phyloP scores from a whole-genome alignment of 2,888 invertebrate species.

The Himalopsyche anomala region DNA sequence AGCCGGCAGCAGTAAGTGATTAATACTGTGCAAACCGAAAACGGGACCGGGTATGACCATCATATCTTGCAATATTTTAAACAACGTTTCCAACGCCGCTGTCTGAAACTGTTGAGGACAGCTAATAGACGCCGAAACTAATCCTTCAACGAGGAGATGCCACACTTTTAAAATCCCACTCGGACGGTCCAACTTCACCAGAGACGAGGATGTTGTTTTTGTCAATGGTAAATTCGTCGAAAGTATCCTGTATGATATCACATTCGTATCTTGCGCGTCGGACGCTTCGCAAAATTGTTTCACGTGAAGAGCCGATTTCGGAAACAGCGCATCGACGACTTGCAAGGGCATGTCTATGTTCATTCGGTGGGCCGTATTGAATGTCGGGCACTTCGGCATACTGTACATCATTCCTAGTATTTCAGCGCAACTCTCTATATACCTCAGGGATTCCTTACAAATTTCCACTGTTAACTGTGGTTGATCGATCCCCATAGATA shows the following conservation, averaged over 20 bases:
- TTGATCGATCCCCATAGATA: slow-evolving; percentile 68
- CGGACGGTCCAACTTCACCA: slow-evolving; percentile 84
- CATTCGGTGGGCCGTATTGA: slow-evolving; percentile 91
- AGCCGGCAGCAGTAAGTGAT: slow-evolving; percentile 93
- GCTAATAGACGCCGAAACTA: slow-evolving; percentile 87
- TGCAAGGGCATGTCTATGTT: slow-evolving; percentile 87
- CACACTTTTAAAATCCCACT: slow-evolving; percentile 93
- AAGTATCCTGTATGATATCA: slow-evolving; percentile 81
- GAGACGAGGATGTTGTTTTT: slow-evolving; percentile 76
- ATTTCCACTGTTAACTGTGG: slow-evolving; percentile 73
- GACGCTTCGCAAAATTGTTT: slow-evolving; percentile 83
- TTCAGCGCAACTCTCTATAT: slow-evolving; percentile 90
- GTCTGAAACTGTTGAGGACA: slow-evolving; percentile 94
- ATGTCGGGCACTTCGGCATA: slow-evolving; percentile 96
- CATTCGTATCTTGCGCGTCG: slow-evolving; percentile 80
- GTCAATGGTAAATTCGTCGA: slow-evolving; percentile 76
- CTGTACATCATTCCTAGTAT: slow-evolving; percentile 94
- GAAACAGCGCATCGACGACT: slow-evolving; percentile 90
- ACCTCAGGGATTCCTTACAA: slow-evolving; percentile 88
- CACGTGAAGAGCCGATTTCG: slow-evolving; percentile 82
- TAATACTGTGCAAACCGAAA: slow-evolving; percentile 94
- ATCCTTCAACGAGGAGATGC: slow-evolving; percentile 92
- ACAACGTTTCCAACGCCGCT: slow-evolving; percentile 90
- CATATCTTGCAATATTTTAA: slow-evolving; percentile 87
- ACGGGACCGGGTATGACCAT: slow-evolving; percentile 89